Percentiles rank a stretch among this genome's conserved stretches.
These are phyloP conservation scores for Lepidotrigona ventralis DNA, from an alignment of 1,140 invertebrate species.

Conservation along the genomic window DNA sequence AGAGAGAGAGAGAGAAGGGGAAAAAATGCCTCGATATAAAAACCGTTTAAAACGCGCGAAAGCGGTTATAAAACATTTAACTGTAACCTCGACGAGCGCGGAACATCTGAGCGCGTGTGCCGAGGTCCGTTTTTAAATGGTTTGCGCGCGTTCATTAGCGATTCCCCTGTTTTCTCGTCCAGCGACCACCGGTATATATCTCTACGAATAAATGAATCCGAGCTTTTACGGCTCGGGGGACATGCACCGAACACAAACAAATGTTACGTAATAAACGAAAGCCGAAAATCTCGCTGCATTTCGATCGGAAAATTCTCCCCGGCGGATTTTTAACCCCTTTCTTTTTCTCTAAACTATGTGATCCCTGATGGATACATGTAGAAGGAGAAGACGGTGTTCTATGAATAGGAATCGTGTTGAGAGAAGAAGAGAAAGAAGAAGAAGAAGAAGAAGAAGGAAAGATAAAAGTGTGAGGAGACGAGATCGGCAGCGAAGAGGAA, in stretches of 20 bases:
- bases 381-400: too few species aligned
- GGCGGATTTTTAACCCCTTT: not conserved
- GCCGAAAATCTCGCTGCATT: too few species aligned
- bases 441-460: too few species aligned
- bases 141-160: constrained; percentile 13
- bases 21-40: not conserved
- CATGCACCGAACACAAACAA: not conserved
- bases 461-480: not conserved
- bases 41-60: constrained; percentile 18
- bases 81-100: not conserved
- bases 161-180: constrained; percentile 17
- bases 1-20: too few species aligned
- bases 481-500: constrained; percentile 50
- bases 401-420: not conserved
- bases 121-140: constrained; percentile 9
- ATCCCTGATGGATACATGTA: not conserved
- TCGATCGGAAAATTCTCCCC: not conserved
- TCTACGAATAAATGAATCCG: constrained; percentile 8
- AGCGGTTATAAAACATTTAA: constrained; percentile 26
- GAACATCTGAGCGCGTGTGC: not conserved
- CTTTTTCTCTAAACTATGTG: not conserved
- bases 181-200: not conserved
- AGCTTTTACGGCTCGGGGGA: not conserved
- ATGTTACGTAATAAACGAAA: too few species aligned
- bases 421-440: too few species aligned